Base-by-base conservation (phyloP, 2,113 vertebrate genomes). In the Quiscalus mexicanus region DNA sequence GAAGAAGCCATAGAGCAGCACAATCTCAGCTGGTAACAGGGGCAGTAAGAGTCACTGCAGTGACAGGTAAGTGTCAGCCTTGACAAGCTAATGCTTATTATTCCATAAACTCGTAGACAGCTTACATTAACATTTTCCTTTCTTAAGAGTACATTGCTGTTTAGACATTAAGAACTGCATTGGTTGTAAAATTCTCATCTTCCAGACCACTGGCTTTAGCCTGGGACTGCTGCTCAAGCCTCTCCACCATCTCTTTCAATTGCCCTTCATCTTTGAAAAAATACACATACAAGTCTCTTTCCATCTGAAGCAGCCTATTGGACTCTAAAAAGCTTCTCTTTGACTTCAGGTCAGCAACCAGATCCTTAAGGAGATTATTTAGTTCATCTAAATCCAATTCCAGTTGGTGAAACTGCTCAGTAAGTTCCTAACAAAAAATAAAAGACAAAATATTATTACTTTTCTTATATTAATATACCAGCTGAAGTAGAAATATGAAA, bases 251-350 rank as follows among this genome's bases (percentile, higher is more conserved):
- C 85, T 98, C 98, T 96, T 98, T 98, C 95, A 99, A 97, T 49
- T 96, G 95, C 15, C 96, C 96, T 82, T 98, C 87, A 31, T 99
- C 98, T 89, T 98, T 98, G 89, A 98, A 98, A 97, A 99, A 99
- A 96, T 98, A 97, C 52, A 99, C 96, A 78, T 99, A 99, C 59
- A 99, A 97, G 50, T 99, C 97, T 97, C 99, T 98, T 97, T 99
- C 98, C 78, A 97, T 97, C 84, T 98, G 98, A 76, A 98, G 97
- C 50, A 98, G 92, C 74, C 97, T 97, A 90, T 96, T 98, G 78
- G 97, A 98, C 64, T 98, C 97, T 83, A 99, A 93, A 91, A 98
- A 94, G 55, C 97, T 98, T 55, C 97, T 98, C 97, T 99, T 99
- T 25, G 89, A 91, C 92, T 98, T 98, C 62, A 99, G 91, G 63